These are phyloP conservation scores for Pseudomugil tenellus DNA, from an alignment of 2,797 vertebrate species.

Conservation along the genomic window DNA sequence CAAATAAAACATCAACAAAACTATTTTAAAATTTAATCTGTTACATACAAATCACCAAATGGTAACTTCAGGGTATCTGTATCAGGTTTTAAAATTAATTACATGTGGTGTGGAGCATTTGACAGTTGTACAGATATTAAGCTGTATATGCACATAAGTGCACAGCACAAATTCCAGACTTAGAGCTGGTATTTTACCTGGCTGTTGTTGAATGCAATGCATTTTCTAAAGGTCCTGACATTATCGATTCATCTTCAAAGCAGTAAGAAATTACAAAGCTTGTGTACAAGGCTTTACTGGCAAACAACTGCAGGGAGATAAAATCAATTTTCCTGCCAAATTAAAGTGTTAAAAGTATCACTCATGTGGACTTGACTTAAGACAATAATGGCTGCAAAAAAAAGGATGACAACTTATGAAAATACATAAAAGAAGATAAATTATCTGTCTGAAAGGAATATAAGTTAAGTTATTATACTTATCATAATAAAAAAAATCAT, in stretches of 20 bases:
- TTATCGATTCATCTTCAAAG: too few relatives aligned
- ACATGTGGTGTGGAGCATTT: background rate
- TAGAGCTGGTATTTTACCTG: background rate
- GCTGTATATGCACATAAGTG: background rate
- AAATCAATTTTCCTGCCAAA: background rate
- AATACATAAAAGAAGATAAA: conserved; percentile 24
- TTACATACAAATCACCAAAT: too few relatives aligned
- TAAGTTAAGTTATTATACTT: too few relatives aligned
- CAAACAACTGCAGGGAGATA: background rate
- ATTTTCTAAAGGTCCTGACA: conserved; percentile 10
- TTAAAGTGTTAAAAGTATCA: background rate
- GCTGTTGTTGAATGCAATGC: background rate
- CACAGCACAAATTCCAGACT: background rate
- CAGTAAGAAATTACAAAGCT: background rate
- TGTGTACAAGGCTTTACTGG: background rate
- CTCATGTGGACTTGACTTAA: background rate
- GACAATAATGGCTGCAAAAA: conserved; percentile 4
- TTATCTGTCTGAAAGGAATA: conserved; percentile 15
- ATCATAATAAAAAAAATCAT: too few relatives aligned
- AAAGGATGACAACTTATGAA: conserved; percentile 6
- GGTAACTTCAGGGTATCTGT: background rate
- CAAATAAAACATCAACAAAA: background rate
- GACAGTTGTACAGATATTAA: background rate
- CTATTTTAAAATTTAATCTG: too few relatives aligned
- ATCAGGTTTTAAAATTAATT: background rate